These are phyloP conservation scores for Phataginus tetradactyla DNA, from an alignment of 2,797 vertebrate genomes.

Conservation along the genomic window DNA sequence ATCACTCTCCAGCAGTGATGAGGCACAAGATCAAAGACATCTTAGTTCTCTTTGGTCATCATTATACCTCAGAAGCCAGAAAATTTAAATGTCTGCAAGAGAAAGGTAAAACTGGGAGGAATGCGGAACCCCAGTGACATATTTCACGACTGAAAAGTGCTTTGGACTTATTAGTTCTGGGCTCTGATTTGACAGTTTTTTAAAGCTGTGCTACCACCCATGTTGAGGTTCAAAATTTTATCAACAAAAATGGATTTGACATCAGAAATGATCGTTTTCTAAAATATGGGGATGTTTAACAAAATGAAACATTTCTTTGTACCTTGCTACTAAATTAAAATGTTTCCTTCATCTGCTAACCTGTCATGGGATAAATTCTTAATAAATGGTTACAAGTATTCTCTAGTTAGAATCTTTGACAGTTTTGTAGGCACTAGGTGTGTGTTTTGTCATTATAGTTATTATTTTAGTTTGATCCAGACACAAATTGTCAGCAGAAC, in stretches of 20 bases:
- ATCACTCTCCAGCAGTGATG: neutral
- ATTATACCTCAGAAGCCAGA: neutral
- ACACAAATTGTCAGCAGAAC: neutral
- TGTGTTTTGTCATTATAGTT: neutral
- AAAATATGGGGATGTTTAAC: neutral
- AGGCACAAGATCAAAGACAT: neutral
- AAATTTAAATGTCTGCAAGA: neutral
- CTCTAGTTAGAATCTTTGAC: neutral
- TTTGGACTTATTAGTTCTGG: neutral
- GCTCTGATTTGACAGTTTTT: neutral
- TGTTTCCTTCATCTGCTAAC: neutral
- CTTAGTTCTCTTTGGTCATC: neutral
- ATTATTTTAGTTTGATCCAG: conserved; percentile 28
- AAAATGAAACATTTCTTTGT: conserved; percentile 14
- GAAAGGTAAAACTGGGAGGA: neutral
- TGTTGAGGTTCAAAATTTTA: neutral
- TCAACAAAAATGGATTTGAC: neutral
- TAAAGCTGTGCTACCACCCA: neutral
- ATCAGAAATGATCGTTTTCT: neutral
- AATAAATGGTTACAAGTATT: neutral
- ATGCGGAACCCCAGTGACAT: neutral
- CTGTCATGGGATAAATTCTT: neutral
- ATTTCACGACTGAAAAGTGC: neutral
- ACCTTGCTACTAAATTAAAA: neutral
- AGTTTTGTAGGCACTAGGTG: neutral